Percentiles rank a stretch among this genome's conserved stretches.
phyloP scores from a whole-genome alignment of 2,113 vertebrate species.

The Solea solea region DNA sequence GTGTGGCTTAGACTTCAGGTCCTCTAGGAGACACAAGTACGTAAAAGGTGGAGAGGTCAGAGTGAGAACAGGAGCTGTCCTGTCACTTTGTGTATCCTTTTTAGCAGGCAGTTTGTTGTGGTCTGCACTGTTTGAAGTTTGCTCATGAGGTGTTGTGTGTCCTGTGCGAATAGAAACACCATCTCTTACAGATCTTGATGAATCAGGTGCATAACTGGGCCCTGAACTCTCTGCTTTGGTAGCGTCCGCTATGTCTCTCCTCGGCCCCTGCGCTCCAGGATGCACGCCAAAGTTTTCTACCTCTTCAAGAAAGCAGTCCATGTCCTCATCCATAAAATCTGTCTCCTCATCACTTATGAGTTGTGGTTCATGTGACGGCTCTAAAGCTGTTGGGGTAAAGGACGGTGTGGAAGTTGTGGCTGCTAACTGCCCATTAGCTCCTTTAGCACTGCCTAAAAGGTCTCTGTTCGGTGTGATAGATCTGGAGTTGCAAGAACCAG shows the following conservation, averaged over 20 bases:
- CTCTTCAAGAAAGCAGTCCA: constrained; percentile 51
- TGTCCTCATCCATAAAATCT: constrained; percentile 58
- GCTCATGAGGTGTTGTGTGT: constrained; percentile 1
- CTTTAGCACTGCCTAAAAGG: background rate
- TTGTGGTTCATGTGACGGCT: constrained; percentile 8
- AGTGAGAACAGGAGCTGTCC: constrained; percentile 17
- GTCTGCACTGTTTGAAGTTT: background rate
- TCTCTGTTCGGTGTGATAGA: constrained; percentile 30
- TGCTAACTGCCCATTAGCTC: background rate
- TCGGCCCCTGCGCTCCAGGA: background rate
- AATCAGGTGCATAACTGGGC: background rate
- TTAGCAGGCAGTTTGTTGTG: background rate
- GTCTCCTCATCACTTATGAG: constrained; percentile 6
- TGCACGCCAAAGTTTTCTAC: constrained; percentile 2
- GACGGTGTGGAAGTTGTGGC: background rate
- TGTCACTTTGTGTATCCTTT: constrained; percentile 1
- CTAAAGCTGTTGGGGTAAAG: constrained; percentile 9
- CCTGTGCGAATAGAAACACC: background rate
- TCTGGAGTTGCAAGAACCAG: constrained; percentile 20
- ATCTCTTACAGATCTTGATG: constrained; percentile 1
- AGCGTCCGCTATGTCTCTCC: background rate
- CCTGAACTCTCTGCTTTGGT: background rate
- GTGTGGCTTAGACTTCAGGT: constrained; percentile 56
- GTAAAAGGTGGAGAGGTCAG: constrained; percentile 83
- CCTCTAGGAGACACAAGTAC: constrained; percentile 83